Evolutionary conservation across 2,797 vertebrate genomes (phyloP).

Genomic region (Mus caroli): DNA sequence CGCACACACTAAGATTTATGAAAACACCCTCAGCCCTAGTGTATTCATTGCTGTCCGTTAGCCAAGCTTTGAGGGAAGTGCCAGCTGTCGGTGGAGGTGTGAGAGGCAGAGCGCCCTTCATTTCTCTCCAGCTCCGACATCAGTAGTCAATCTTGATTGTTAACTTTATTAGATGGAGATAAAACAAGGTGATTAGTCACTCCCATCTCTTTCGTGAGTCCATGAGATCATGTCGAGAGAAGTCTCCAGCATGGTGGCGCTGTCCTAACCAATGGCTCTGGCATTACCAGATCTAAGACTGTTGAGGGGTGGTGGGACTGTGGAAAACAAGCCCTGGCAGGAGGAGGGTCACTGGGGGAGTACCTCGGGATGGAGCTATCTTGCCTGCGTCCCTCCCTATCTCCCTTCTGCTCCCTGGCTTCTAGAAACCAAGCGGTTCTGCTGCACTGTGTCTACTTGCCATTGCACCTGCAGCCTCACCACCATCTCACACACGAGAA

Average conservation of each 20-base stretch:
- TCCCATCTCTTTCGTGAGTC: not conserved
- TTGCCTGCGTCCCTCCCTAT: not conserved
- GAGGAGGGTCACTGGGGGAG: not conserved
- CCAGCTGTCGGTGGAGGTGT: not conserved
- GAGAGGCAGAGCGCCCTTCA: not conserved
- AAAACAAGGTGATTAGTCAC: not conserved
- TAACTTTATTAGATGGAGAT: not conserved
- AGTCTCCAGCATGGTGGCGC: not conserved
- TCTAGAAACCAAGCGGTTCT: not conserved
- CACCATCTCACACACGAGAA: not conserved
- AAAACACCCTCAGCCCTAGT: not conserved
- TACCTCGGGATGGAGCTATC: not conserved
- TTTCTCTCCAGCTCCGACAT: not conserved
- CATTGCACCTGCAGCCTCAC: too few relatives aligned
- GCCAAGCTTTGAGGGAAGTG: not conserved
- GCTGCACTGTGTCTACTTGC: not conserved
- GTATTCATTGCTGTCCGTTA: not conserved
- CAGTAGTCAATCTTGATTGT: not conserved
- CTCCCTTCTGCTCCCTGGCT: not conserved
- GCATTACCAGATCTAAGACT: not conserved
- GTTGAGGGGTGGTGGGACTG: not conserved
- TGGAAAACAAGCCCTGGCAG: not conserved
- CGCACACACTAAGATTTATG: not conserved
- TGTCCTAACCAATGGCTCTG: not conserved
- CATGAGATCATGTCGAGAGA: not conserved